Evolutionary conservation across 1,140 invertebrate species (phyloP).

Genomic region (Bombus confusus): DNA sequence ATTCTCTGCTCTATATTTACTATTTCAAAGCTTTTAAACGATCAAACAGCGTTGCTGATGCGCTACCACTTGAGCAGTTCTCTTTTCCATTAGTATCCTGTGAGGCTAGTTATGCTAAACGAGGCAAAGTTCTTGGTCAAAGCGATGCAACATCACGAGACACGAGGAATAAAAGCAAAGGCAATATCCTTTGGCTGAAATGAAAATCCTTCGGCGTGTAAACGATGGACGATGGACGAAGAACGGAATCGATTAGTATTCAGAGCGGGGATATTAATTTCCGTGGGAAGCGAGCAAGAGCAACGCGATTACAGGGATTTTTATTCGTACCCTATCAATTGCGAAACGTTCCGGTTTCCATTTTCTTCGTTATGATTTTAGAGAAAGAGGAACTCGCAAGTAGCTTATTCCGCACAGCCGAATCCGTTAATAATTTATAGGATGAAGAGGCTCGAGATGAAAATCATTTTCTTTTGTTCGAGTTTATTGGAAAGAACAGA

Average conservation of each 20-base stretch:
- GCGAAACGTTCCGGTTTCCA: background rate
- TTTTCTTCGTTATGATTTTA: background rate
- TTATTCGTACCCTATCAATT: conserved; percentile 4
- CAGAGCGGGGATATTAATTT: conserved; percentile 19
- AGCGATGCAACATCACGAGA: background rate
- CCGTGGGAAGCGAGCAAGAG: conserved; percentile 4
- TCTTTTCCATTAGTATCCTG: background rate
- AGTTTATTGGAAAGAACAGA: background rate
- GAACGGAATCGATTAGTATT: conserved; percentile 16
- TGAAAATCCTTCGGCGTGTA: background rate
- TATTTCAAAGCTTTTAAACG: background rate
- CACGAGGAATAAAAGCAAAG: background rate
- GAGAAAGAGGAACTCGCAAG: background rate
- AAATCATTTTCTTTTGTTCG: background rate
- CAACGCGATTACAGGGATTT: background rate
- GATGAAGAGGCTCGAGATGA: background rate
- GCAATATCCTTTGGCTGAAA: conserved; percentile 10
- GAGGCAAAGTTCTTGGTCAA: background rate
- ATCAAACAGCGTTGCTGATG: background rate
- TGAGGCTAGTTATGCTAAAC: background rate
- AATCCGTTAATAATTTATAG: background rate
- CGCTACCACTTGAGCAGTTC: background rate
- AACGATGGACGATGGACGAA: conserved; percentile 2
- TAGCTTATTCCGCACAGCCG: background rate
- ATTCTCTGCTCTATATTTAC: background rate